phyloP scores from a whole-genome alignment of 2,888 invertebrate genomes.

The Podabrus alpinus region DNA sequence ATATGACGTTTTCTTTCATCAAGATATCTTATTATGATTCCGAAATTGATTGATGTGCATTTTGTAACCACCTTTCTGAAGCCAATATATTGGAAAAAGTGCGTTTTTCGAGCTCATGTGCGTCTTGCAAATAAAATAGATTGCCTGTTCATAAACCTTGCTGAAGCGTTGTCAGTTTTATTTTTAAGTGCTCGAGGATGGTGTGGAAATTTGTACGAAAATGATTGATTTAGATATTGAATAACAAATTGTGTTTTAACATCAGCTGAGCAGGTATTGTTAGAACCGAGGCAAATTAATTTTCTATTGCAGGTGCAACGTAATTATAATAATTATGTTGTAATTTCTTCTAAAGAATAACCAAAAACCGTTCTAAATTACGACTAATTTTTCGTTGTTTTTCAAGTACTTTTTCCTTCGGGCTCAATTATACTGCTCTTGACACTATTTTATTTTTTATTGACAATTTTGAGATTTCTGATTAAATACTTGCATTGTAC shows the following conservation, averaged over 20 bases:
- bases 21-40: not conserved
- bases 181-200: not conserved
- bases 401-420: not conserved
- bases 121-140: not conserved
- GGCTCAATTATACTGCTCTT: not conserved
- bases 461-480: not conserved
- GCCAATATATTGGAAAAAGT: not conserved
- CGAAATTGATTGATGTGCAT: not conserved
- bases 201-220: not conserved
- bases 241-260: not conserved
- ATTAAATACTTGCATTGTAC: not conserved
- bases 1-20: not conserved
- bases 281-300: not conserved
- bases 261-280: not conserved
- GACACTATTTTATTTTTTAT: not conserved
- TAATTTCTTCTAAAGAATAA: not conserved
- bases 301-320: not conserved
- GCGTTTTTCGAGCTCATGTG: not conserved
- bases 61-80: not conserved
- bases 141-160: not conserved
- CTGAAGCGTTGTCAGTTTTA: too few relatives aligned
- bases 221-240: not conserved
- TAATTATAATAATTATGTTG: not conserved
- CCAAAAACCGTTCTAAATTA: not conserved
- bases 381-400: not conserved